phyloP scores from a whole-genome alignment of 2,797 vertebrate species.

The Mastacembelus armatus region DNA sequence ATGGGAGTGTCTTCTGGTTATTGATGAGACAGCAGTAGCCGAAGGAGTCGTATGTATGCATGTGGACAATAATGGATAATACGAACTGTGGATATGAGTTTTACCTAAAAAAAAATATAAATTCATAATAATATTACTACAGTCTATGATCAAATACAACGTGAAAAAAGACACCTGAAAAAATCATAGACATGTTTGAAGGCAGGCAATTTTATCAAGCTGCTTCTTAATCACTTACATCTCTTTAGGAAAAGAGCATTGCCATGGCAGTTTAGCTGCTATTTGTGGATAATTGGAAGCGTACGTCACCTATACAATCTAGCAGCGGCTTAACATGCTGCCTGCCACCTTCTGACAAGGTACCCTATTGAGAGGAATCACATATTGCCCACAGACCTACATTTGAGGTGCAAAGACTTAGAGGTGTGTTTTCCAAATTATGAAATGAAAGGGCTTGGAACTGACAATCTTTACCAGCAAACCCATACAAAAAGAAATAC shows the following conservation, averaged over 20 bases:
- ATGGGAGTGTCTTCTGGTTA: too few species aligned
- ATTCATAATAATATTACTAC: too few species aligned
- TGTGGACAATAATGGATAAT: too few species aligned
- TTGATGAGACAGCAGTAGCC: too few species aligned
- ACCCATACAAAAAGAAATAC: constrained; percentile 33
- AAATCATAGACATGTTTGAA: constrained; percentile 25
- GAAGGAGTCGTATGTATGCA: too few species aligned
- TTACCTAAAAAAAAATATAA: too few species aligned
- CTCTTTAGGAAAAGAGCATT: constrained; percentile 39
- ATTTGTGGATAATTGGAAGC: constrained; percentile 58
- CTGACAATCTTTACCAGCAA: not conserved
- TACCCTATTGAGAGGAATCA: constrained; percentile 20
- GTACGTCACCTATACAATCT: constrained; percentile 32
- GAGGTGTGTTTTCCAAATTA: constrained; percentile 26
- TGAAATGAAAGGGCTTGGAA: constrained; percentile 18
- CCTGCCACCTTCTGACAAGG: constrained; percentile 13
- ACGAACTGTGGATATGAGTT: too few species aligned
- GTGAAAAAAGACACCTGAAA: too few species aligned
- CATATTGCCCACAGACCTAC: constrained; percentile 27
- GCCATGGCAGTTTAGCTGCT: constrained; percentile 32
- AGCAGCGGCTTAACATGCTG: not conserved
- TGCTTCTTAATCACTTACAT: constrained; percentile 42
- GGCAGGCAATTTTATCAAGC: constrained; percentile 33
- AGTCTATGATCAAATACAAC: too few species aligned
- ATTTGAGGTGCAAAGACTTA: constrained; percentile 26